Evolutionary conservation across 2,113 vertebrate genomes (phyloP).

Genomic region (Campylomormyrus tamandua): DNA sequence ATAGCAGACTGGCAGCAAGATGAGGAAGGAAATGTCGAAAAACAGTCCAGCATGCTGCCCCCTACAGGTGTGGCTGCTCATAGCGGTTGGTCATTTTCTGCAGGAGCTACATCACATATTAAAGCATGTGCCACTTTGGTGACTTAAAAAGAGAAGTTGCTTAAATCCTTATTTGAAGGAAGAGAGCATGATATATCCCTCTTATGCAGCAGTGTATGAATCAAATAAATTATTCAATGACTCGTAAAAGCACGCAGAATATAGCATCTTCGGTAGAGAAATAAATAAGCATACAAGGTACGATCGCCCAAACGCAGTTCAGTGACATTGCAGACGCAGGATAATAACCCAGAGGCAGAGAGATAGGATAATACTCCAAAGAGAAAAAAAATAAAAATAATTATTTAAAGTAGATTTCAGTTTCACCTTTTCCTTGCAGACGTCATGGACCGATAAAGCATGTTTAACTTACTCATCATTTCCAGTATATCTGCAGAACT

Average conservation of each 20-base stretch:
- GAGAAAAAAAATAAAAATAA: not conserved
- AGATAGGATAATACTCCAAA: not conserved
- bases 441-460: not conserved
- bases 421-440: not conserved
- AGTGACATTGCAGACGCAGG: not conserved
- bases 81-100: conserved; percentile 71
- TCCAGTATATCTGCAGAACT: conserved; percentile 3
- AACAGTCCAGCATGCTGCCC: not conserved
- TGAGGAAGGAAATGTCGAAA: not conserved
- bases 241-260: not conserved
- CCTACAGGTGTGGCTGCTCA: not conserved
- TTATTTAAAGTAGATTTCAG: not conserved
- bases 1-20: not conserved
- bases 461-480: not conserved
- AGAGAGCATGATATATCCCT: conserved; percentile 15
- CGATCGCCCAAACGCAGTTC: not conserved
- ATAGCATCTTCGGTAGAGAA: conserved; percentile 4
- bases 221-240: not conserved
- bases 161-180: conserved; percentile 18
- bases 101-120: conserved; percentile 50
- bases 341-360: not conserved
- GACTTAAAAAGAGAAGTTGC: conserved; percentile 5
- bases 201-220: not conserved
- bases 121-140: conserved; percentile 28
- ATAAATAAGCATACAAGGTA: not conserved